phyloP scores from a whole-genome alignment of 2,888 invertebrate genomes.

The Dicranocentrus wangi region DNA sequence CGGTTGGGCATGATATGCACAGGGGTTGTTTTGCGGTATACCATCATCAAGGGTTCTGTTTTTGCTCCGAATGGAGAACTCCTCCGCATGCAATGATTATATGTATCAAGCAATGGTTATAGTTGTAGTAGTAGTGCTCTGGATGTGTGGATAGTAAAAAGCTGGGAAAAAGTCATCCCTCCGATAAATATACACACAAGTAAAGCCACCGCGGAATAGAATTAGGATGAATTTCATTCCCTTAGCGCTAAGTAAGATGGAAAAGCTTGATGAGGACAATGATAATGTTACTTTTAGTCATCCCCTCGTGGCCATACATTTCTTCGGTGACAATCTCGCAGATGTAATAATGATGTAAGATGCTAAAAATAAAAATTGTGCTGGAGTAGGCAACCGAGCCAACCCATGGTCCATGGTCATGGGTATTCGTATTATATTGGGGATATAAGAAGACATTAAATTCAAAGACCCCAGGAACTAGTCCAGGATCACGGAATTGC shows the following conservation, averaged over 20 bases:
- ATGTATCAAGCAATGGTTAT: conserved; percentile 9
- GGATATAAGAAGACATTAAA: not conserved
- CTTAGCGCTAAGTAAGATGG: conserved; percentile 63
- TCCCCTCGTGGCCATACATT: conserved; percentile 54
- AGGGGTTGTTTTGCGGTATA: conserved; percentile 42
- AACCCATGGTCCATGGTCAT: too few relatives aligned
- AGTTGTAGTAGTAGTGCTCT: too few relatives aligned
- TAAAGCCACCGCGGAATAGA: conserved; percentile 46
- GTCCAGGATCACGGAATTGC: too few relatives aligned
- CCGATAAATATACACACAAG: conserved; percentile 6
- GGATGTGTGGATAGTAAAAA: too few relatives aligned
- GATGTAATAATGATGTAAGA: conserved; percentile 58
- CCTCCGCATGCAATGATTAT: conserved; percentile 1
- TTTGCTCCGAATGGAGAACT: not conserved
- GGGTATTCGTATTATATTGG: too few relatives aligned
- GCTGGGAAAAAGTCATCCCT: conserved; percentile 9
- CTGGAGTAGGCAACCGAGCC: not conserved
- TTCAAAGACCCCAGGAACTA: not conserved
- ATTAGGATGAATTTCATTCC: conserved; percentile 64
- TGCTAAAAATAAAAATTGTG: conserved; percentile 13
- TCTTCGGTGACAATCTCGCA: conserved; percentile 50
- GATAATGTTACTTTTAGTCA: conserved; percentile 44
- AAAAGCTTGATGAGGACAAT: conserved; percentile 57
- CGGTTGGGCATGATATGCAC: conserved; percentile 24
- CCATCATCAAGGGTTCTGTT: conserved; percentile 10